Conservation (phyloP, 2,797 vertebrate species). For the Sebastiscus tertius region DNA sequence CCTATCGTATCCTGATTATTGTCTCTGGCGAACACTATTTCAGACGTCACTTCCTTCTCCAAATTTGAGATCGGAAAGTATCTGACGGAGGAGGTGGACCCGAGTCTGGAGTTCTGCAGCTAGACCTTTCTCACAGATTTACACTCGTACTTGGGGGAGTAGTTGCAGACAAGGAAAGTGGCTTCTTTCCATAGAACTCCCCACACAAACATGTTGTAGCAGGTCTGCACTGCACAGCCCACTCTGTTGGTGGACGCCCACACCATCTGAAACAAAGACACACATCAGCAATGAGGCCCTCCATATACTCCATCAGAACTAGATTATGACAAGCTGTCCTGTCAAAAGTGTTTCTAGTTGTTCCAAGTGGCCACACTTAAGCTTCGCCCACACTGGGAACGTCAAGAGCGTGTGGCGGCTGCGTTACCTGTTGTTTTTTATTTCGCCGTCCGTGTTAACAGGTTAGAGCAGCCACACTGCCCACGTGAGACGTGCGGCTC, state of each 20-base stretch:
- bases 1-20: too few relatives aligned
- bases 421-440: too few relatives aligned
- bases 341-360: neutral
- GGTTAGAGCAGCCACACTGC: too few relatives aligned
- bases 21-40: too few relatives aligned
- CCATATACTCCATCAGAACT: neutral
- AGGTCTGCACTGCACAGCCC: conserved; percentile 91
- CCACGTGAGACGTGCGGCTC: too few relatives aligned
- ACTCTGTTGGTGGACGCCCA: conserved; percentile 92
- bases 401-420: too few relatives aligned
- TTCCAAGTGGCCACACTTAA: neutral
- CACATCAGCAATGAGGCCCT: neutral
- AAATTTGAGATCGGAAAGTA: too few relatives aligned
- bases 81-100: too few relatives aligned
- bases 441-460: too few relatives aligned
- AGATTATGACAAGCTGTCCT: neutral
- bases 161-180: conserved; percentile 92
- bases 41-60: too few relatives aligned
- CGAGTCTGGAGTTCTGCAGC: too few relatives aligned
- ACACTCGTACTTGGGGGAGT: conserved; percentile 90
- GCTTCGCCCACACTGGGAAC: too few relatives aligned
- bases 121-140: neutral
- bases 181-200: conserved; percentile 88
- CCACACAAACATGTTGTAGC: conserved; percentile 93
- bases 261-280: conserved; percentile 85